phyloP scores from a whole-genome alignment of 2,888 invertebrate genomes.

The Sphecodes monilicornis region DNA sequence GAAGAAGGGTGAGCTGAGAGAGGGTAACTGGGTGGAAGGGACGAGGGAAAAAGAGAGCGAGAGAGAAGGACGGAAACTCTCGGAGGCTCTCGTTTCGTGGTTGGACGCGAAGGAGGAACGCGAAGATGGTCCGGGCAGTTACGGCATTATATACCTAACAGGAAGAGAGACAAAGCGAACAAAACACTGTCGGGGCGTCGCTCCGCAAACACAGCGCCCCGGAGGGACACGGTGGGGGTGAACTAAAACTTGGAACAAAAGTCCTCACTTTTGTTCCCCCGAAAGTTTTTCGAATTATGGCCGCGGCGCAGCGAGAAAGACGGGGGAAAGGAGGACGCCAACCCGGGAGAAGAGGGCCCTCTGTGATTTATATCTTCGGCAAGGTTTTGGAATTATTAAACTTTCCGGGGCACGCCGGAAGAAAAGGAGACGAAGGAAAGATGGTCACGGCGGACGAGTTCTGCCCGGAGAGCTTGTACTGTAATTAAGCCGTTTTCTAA shows the following conservation, averaged over 20 bases:
- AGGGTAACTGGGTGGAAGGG: not conserved
- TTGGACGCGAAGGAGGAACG: slow-evolving; percentile 61
- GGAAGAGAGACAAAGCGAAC: slow-evolving; percentile 83
- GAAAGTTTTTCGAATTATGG: slow-evolving; percentile 83
- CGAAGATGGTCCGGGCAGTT: slow-evolving; percentile 68
- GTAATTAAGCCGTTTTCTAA: slow-evolving; percentile 80
- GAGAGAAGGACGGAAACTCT: not conserved
- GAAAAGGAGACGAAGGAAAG: slow-evolving; percentile 50
- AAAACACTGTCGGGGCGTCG: slow-evolving; percentile 83
- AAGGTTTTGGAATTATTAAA: slow-evolving; percentile 79
- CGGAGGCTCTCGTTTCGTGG: slow-evolving; percentile 53
- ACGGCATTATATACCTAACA: slow-evolving; percentile 77
- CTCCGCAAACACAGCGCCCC: slow-evolving; percentile 77
- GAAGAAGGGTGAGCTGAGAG: not conserved
- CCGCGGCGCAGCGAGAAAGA: slow-evolving; percentile 70
- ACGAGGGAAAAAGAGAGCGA: slow-evolving; percentile 2
- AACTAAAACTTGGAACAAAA: slow-evolving; percentile 83
- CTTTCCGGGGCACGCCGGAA: slow-evolving; percentile 58
- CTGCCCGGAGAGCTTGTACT: slow-evolving; percentile 65
- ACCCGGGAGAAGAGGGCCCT: slow-evolving; percentile 53
- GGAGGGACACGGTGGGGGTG: slow-evolving; percentile 37
- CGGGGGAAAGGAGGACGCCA: slow-evolving; percentile 55
- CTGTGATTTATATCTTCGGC: slow-evolving; percentile 78
- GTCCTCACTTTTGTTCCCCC: slow-evolving; percentile 82
- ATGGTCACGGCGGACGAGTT: slow-evolving; percentile 30